phyloP scores from a whole-genome alignment of 2,888 invertebrate genomes.

The Lasioglossum marginatum region DNA sequence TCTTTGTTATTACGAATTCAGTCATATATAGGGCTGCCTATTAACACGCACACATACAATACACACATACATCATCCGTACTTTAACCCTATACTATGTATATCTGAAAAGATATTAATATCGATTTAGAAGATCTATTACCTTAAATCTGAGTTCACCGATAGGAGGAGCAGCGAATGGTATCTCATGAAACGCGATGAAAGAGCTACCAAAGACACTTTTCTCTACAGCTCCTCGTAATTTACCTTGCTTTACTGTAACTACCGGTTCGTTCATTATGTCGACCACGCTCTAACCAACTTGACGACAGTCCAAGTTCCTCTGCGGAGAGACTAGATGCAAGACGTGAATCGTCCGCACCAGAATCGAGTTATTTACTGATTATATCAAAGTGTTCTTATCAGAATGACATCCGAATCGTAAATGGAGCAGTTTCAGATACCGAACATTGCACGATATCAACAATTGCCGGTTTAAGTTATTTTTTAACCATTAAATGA shows the following conservation, averaged over 20 bases:
- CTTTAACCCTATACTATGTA: too few species aligned
- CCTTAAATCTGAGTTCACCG: constrained; percentile 83
- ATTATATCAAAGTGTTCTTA: background rate
- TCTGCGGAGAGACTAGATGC: background rate
- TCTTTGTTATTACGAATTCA: too few species aligned
- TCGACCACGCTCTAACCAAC: background rate
- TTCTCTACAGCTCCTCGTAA: constrained; percentile 75
- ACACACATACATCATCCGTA: too few species aligned
- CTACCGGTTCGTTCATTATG: constrained; percentile 71
- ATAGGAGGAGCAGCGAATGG: constrained; percentile 83
- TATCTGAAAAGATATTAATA: background rate
- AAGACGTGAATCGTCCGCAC: background rate
- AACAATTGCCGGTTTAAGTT: background rate
- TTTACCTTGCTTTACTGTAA: constrained; percentile 78
- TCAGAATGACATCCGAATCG: background rate
- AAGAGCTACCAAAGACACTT: constrained; percentile 74
- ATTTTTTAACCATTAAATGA: background rate
- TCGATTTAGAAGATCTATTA: constrained; percentile 58
- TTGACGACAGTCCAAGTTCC: background rate
- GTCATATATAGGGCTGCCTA: too few species aligned
- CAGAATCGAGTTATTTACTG: constrained; percentile 3
- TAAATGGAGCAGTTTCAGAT: background rate
- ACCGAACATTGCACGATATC: background rate
- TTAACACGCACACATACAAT: too few species aligned
- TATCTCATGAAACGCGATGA: constrained; percentile 80